Conservation (phyloP, 2,888 invertebrate species). For the Arge pagana region DNA sequence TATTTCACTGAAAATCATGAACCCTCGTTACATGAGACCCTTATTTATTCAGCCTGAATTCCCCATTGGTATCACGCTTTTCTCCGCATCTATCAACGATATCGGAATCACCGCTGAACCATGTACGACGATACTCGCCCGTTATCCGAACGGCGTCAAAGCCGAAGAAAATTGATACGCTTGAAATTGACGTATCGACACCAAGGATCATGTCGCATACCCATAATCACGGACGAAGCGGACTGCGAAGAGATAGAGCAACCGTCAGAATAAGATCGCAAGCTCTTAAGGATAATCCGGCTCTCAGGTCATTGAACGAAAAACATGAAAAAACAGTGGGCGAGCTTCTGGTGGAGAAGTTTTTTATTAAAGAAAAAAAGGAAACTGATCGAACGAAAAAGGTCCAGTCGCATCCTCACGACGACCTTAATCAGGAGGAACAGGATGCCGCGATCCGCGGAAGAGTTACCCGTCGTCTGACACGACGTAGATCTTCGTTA, state of each 20-base stretch:
- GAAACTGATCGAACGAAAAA: constrained; percentile 31
- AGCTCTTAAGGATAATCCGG: constrained; percentile 56
- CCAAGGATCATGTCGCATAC: constrained; percentile 40
- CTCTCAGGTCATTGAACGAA: constrained; percentile 55
- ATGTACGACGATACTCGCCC: constrained; percentile 48
- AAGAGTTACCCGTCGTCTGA: constrained; percentile 49
- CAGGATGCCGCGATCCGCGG: constrained; percentile 41
- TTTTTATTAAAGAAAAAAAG: constrained; percentile 68
- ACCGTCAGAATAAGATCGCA: constrained; percentile 56
- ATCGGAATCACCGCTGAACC: constrained; percentile 62
- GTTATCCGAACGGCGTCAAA: constrained; percentile 54
- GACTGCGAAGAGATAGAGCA: constrained; percentile 46
- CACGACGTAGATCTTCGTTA: constrained; percentile 49
- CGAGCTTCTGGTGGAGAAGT: constrained; percentile 77
- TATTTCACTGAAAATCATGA: too few relatives aligned
- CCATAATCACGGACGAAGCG: constrained; percentile 27
- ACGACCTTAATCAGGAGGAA: constrained; percentile 35
- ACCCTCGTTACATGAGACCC: constrained; percentile 1
- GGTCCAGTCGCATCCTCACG: constrained; percentile 37
- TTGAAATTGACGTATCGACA: constrained; percentile 82
- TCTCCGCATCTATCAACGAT: constrained; percentile 78
- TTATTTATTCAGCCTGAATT: constrained; percentile 35
- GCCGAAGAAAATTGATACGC: constrained; percentile 79
- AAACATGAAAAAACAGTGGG: constrained; percentile 70
- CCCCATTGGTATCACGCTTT: constrained; percentile 60